Base-by-base conservation (phyloP, 1,140 invertebrate species). In the Dreissena rostriformis region DNA sequence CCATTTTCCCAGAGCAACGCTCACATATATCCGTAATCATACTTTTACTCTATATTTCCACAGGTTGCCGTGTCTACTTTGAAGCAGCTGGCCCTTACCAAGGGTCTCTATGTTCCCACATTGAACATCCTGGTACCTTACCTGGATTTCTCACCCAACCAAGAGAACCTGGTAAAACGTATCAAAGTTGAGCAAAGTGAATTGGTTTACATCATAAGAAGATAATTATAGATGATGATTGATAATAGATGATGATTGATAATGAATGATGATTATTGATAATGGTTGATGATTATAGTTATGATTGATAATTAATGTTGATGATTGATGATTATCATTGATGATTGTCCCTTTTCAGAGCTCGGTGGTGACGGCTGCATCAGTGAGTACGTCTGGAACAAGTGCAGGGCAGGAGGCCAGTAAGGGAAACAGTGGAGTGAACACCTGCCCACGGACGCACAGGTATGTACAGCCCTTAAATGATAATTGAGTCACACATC, bases 381-480 rank as follows among this genome's bases (percentile, higher is more conserved):
- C 95, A 96, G 96, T 81, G 96, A 96, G 80, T 97, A 96, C 88
- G 95, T 95, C 83, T 97, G 97, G 97, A 96, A 97, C 93, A 94
- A 95, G 68, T 96, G 97, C 11, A 85, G 80, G 4, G n/a, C 61
- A 26, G 79, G 61, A 15, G 95, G 96, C 14, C 92, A 93, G 61
- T 95, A 96, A 90, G 95, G 95, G 7, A 96, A 97, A 92, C 94
- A 95, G 51, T 97, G 97, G 97, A 96, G 96, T 84, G 95, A 96
- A 70, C 95, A 96, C 89, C 93, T 97, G 82, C 96, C 97, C 55
- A 97, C 96, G 22, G 97, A 97, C 94, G 95, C 96, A 72, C 95
- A 95, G 29, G 96, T 97, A 94, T 95, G 94, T 94, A 17, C 24
- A n/a, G 28, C 6, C 1, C 24, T 17, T 19, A 8, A 68, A 22